Evolutionary conservation across 2,797 vertebrate genomes (phyloP).

Genomic region (Argentina silus): DNA sequence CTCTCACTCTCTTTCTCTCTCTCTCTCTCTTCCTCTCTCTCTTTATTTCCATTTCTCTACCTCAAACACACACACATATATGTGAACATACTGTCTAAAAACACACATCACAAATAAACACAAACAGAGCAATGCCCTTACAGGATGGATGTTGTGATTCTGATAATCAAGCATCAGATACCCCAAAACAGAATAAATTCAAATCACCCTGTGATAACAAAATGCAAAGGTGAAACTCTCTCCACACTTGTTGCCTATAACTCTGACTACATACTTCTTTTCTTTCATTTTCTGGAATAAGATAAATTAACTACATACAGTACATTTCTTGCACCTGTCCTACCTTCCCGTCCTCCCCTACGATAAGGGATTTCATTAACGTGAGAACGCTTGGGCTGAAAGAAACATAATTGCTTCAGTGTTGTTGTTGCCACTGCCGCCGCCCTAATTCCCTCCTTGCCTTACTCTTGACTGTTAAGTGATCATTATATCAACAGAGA

Average conservation of each 20-base stretch:
- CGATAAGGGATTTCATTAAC: slow-evolving; percentile 87
- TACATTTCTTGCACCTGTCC: slow-evolving; percentile 82
- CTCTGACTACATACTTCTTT: slow-evolving; percentile 28
- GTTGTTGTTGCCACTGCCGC: slow-evolving; percentile 79
- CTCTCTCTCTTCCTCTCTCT: slow-evolving; percentile 54
- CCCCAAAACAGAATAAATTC: neutral
- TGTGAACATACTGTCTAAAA: slow-evolving; percentile 38
- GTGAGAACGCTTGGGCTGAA: slow-evolving; percentile 79
- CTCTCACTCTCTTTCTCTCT: slow-evolving; percentile 21
- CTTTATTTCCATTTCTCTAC: slow-evolving; percentile 52
- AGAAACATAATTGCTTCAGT: slow-evolving; percentile 84
- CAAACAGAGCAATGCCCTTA: neutral
- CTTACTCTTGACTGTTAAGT: slow-evolving; percentile 85
- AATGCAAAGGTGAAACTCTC: slow-evolving; percentile 5
- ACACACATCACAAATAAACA: slow-evolving; percentile 37
- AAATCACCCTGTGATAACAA: neutral
- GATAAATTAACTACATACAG: slow-evolving; percentile 77
- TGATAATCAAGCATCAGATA: no score
- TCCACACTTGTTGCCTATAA: slow-evolving; percentile 75
- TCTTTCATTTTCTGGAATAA: slow-evolving; percentile 76
- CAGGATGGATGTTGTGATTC: no score
- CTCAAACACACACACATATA: slow-evolving; percentile 37
- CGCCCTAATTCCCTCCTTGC: slow-evolving; percentile 81
- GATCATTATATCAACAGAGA: slow-evolving; percentile 83
- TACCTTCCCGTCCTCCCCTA: slow-evolving; percentile 73